Percentiles rank a stretch among this genome's conserved stretches.
These are phyloP conservation scores for Anguilla japonica DNA, from an alignment of 2,113 vertebrate species.

Conservation along the genomic window DNA sequence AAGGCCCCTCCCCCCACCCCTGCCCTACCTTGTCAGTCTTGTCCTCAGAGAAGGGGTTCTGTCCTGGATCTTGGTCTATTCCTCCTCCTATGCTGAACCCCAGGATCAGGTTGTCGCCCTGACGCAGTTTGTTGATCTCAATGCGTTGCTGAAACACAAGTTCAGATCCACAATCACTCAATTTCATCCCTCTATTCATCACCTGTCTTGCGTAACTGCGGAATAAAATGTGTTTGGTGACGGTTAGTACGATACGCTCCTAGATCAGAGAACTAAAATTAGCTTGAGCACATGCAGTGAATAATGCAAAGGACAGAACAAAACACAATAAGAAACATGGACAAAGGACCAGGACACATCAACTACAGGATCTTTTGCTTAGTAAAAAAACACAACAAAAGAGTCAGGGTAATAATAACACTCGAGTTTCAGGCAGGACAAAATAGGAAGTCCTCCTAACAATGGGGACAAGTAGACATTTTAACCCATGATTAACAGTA, in stretches of 20 bases:
- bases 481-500: background rate
- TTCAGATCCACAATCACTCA: background rate
- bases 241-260: background rate
- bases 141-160: slow-evolving; percentile 83
- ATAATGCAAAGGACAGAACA: background rate
- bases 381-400: background rate
- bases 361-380: background rate
- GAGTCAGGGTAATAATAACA: background rate
- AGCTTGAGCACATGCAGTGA: background rate
- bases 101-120: slow-evolving; percentile 86
- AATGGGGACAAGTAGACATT: background rate
- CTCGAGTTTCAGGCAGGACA: background rate
- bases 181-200: background rate
- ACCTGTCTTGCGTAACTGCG: background rate
- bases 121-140: slow-evolving; percentile 88
- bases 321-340: background rate
- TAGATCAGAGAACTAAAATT: background rate
- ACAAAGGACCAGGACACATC: background rate
- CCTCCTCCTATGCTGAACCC: slow-evolving; percentile 98
- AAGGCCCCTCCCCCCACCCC: background rate
- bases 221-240: background rate
- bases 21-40: slow-evolving; percentile 88
- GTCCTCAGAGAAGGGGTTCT: slow-evolving; percentile 95
- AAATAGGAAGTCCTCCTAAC: background rate
- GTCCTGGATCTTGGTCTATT: slow-evolving; percentile 93